Evolutionary conservation across 2,113 vertebrate genomes (phyloP).

Genomic region (Amblyornis subalaris): DNA sequence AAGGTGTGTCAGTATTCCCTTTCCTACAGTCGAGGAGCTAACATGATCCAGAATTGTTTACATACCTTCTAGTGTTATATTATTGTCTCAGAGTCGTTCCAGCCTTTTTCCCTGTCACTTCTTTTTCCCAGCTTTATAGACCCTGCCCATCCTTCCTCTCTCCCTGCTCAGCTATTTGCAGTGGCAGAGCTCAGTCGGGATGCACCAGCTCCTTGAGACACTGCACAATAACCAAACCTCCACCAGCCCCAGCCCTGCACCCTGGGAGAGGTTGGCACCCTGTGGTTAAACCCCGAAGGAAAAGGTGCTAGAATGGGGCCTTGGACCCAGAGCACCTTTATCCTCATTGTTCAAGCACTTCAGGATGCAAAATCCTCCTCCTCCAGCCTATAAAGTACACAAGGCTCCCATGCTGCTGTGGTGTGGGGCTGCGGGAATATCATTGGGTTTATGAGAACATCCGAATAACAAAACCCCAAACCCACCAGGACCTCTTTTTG

Average conservation of each 20-base stretch:
- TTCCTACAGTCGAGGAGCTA: background rate
- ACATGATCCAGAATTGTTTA: background rate
- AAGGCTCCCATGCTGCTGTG: background rate
- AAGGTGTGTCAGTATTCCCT: conserved; percentile 33
- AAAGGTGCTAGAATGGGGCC: background rate
- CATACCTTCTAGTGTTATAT: background rate
- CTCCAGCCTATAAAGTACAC: background rate
- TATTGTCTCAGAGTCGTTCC: background rate
- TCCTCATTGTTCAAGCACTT: background rate
- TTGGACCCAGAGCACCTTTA: accelerated
- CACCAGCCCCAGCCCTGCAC: background rate
- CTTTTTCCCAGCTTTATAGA: background rate
- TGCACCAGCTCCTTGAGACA: accelerated
- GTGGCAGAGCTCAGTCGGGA: background rate
- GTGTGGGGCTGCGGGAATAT: background rate
- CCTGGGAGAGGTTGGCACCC: background rate
- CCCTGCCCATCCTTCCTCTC: background rate
- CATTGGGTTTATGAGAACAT: accelerated
- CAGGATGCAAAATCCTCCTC: background rate
- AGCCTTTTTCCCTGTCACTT: background rate
- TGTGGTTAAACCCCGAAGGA: background rate
- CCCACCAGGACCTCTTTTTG: background rate
- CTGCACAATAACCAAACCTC: background rate
- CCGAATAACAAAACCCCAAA: background rate
- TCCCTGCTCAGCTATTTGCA: background rate